Conservation (phyloP, 1,140 invertebrate genomes). For the Aphaenogaster rudis region DNA sequence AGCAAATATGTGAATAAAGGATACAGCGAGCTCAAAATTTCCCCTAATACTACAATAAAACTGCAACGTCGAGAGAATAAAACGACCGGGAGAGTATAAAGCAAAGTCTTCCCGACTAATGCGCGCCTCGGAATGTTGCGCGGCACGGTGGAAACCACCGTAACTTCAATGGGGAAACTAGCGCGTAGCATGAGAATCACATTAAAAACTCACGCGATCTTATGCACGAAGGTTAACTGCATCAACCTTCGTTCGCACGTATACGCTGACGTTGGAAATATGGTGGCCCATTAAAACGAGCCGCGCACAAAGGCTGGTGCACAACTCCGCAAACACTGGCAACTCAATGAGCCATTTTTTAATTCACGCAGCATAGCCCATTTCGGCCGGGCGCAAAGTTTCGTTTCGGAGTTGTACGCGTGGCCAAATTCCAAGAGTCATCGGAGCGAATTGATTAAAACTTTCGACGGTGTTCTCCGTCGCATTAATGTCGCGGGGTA, state of each 20-base stretch:
- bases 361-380: constrained; percentile 51
- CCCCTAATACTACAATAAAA: constrained; percentile 4
- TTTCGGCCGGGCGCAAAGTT: constrained; percentile 32
- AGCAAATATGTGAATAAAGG: not conserved
- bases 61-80: not conserved
- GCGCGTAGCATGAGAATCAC: constrained; percentile 56
- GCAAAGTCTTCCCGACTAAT: constrained; percentile 43
- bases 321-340: not conserved
- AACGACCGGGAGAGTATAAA: constrained; percentile 22
- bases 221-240: constrained; percentile 57
- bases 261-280: constrained; percentile 18
- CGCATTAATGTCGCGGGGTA: constrained; percentile 64
- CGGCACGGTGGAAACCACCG: constrained; percentile 28
- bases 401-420: constrained; percentile 2
- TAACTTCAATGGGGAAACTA: constrained; percentile 57
- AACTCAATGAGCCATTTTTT: constrained; percentile 56
- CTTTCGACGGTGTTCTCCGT: constrained; percentile 40
- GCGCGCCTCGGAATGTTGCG: not conserved
- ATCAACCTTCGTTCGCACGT: constrained; percentile 50
- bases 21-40: not conserved
- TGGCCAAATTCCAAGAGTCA: constrained; percentile 39
- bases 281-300: constrained; percentile 10
- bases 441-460: constrained; percentile 66
- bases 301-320: constrained; percentile 5
- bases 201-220: constrained; percentile 64